Percentiles rank a stretch among this genome's conserved stretches.
These are phyloP conservation scores for Electrona antarctica DNA, from an alignment of 2,113 vertebrate species.

Conservation along the genomic window DNA sequence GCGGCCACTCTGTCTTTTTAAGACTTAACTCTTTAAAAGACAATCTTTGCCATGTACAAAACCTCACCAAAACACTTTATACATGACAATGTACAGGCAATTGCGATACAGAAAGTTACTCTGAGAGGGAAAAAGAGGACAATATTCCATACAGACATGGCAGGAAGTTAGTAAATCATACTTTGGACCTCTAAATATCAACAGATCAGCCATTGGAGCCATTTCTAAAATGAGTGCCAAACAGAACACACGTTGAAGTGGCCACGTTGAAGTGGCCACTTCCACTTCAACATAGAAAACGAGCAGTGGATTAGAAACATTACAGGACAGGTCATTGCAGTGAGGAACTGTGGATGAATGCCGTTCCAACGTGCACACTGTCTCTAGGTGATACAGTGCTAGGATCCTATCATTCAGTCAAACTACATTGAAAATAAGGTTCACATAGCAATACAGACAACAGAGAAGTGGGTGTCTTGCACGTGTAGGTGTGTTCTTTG, in stretches of 20 bases:
- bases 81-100: no score
- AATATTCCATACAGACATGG: constrained; percentile 33
- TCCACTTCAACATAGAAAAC: constrained; percentile 42
- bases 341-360: not conserved
- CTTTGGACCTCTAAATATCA: constrained; percentile 55
- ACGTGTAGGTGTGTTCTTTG: not conserved
- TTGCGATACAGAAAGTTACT: not conserved
- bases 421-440: no score
- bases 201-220: constrained; percentile 61
- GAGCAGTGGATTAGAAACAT: constrained; percentile 13
- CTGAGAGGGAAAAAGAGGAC: constrained; percentile 10
- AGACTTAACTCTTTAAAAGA: no score
- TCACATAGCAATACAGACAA: not conserved
- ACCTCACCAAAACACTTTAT: no score
- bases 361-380: not conserved
- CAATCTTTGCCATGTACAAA: no score
- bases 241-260: constrained; percentile 3
- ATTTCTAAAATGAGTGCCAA: constrained; percentile 57
- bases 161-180: constrained; percentile 70
- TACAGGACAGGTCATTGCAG: no score
- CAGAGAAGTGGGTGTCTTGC: not conserved
- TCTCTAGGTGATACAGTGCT: not conserved
- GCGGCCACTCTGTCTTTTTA: no score
- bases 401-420: no score
- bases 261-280: no score